Conservation (phyloP, 2,888 invertebrate species). For the Sphinx pinastri region DNA sequence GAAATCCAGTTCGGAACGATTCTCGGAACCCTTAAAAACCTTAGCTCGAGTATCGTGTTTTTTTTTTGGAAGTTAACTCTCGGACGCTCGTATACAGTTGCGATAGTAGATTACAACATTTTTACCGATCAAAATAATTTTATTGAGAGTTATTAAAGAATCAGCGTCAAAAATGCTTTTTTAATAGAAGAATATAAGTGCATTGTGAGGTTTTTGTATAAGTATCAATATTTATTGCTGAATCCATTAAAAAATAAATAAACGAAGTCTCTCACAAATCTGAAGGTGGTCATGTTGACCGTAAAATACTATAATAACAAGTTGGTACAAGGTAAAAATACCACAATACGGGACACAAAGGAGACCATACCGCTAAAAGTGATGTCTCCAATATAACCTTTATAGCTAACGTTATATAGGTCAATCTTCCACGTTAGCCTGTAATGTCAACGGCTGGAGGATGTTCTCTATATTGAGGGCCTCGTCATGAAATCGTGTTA, state of each 20-base stretch:
- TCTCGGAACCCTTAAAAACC: constrained; percentile 48
- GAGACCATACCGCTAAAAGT: too few relatives aligned
- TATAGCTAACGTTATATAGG: neutral
- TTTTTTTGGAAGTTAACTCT: neutral
- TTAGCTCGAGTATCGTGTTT: constrained; percentile 11
- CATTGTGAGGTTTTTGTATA: too few relatives aligned
- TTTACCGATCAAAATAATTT: neutral
- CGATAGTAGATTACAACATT: neutral
- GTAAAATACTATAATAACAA: too few relatives aligned
- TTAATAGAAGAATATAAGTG: too few relatives aligned
- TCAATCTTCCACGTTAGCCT: neutral
- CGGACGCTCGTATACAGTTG: neutral
- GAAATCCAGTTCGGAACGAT: constrained; percentile 55
- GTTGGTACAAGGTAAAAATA: too few relatives aligned
- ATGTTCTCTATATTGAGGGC: neutral
- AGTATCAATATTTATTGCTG: neutral
- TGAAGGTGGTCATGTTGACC: neutral
- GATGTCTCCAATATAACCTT: neutral
- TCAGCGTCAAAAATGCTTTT: too few relatives aligned
- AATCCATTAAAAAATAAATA: neutral
- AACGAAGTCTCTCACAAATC: neutral
- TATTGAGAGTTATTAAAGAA: too few relatives aligned
- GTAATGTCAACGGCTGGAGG: neutral
- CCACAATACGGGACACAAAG: too few relatives aligned
- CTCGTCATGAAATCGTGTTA: neutral